Conservation (phyloP, 2,797 vertebrate species). For the Arremon aurantiirostris region DNA sequence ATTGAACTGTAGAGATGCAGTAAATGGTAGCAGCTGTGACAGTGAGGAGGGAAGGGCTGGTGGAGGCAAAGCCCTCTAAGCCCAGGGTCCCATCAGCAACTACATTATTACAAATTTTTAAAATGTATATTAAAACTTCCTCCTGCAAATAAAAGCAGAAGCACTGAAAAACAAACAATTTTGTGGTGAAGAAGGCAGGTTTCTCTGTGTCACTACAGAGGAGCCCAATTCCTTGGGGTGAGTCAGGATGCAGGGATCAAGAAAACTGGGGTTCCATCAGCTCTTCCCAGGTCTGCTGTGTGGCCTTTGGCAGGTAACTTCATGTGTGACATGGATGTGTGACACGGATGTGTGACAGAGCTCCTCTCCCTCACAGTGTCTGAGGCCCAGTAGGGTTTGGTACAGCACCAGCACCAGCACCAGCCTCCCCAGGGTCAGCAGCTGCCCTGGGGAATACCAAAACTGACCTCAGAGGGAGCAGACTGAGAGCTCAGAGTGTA, state of each 20-base stretch:
- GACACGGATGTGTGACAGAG: neutral
- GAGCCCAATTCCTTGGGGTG: neutral
- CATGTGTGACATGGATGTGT: neutral
- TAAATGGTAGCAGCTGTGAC: neutral
- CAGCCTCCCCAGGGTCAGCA: neutral
- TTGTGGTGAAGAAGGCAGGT: neutral
- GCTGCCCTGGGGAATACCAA: fast-evolving
- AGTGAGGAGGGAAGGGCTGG: neutral
- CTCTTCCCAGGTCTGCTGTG: neutral
- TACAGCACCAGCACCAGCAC: neutral
- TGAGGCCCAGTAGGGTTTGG: neutral
- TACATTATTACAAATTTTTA: fast-evolving
- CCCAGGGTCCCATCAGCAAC: too few relatives aligned
- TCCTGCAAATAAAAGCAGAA: neutral
- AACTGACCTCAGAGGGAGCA: neutral
- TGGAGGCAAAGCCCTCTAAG: neutral
- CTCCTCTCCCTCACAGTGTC: neutral
- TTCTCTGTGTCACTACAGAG: neutral
- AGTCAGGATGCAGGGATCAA: neutral
- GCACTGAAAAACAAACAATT: neutral
- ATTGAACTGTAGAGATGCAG: neutral
- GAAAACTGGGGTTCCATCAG: neutral
- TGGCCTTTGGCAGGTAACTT: neutral
- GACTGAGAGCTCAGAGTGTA: neutral
- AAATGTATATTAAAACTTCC: neutral